Evolutionary conservation across 92 coral and sea anemone species (phyloP).

Genomic region (Desmophyllum pertusum): DNA sequence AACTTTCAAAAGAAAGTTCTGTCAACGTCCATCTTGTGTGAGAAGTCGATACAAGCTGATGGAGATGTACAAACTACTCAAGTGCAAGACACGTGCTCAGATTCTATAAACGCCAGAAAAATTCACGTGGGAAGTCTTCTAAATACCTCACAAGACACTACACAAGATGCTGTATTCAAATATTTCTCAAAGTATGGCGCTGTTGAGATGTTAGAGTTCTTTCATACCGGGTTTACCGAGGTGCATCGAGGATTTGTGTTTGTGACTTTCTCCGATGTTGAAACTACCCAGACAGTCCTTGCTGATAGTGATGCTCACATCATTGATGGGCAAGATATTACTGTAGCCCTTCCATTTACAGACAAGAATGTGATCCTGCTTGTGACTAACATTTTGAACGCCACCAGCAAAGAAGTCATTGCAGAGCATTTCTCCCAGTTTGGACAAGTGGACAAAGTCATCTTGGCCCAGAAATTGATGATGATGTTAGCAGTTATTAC

Average conservation of each 20-base stretch:
- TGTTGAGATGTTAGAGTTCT: constrained; percentile 17
- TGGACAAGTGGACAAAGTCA: constrained; percentile 14
- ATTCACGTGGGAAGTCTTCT: constrained; percentile 26
- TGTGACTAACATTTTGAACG: constrained; percentile 2
- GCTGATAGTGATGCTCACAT: background rate
- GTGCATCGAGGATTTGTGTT: constrained; percentile 30
- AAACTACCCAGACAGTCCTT: constrained; percentile 19
- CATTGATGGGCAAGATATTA: background rate
- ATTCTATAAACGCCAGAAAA: no score
- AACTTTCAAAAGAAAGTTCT: background rate
- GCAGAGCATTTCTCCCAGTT: constrained; percentile 14
- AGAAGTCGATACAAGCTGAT: background rate
- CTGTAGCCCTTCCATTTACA: background rate
- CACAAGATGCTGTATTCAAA: background rate
- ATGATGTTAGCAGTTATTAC: background rate
- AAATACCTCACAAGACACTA: no score
- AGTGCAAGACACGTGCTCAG: no score
- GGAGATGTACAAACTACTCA: no score
- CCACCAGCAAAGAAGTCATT: background rate
- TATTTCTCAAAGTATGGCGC: constrained; percentile 32
- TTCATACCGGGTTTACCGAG: background rate
- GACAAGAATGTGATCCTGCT: background rate
- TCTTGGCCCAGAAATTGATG: constrained; percentile 19
- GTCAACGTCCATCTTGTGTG: background rate
- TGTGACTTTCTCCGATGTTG: constrained; percentile 2